Conservation (phyloP, 2,888 invertebrate species). For the Ichneumoninae sp. region DNA sequence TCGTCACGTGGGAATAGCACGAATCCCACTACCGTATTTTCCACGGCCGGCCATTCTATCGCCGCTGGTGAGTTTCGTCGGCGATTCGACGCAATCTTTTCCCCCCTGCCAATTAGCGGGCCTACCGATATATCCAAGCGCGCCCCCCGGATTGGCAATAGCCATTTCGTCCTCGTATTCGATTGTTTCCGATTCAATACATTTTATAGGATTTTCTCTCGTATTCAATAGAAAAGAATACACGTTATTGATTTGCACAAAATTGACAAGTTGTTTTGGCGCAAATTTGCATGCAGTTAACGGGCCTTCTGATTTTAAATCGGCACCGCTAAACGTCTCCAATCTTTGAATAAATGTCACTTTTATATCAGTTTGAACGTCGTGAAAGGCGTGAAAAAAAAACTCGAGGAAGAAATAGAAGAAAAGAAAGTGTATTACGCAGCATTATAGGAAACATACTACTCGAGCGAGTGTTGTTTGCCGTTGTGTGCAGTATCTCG, state of each 20-base stretch:
- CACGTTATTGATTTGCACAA: neutral
- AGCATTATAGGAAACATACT: slow-evolving; percentile 39
- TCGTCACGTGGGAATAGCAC: slow-evolving; percentile 65
- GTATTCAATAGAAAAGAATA: neutral
- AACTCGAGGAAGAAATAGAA: neutral
- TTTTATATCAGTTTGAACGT: neutral
- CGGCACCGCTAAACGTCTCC: neutral
- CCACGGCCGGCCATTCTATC: slow-evolving; percentile 50
- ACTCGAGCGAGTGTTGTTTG: slow-evolving; percentile 45
- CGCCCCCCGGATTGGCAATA: slow-evolving; percentile 34
- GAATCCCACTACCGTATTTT: slow-evolving; percentile 44
- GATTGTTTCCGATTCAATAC: slow-evolving; percentile 15
- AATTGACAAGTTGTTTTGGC: neutral
- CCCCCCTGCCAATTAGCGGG: slow-evolving; percentile 57
- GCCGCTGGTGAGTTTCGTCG: slow-evolving; percentile 56
- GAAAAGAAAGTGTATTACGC: slow-evolving; percentile 18
- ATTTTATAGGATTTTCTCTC: neutral
- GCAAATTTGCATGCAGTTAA: neutral
- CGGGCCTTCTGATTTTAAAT: neutral
- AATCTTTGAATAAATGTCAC: neutral
- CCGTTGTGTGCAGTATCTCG: slow-evolving; percentile 78
- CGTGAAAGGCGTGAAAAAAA: neutral
- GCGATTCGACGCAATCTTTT: slow-evolving; percentile 64
- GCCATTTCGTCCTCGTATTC: slow-evolving; percentile 18
- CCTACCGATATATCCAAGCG: slow-evolving; percentile 13